Percentiles rank a stretch among this genome's conserved stretches.
Conservation (phyloP, 1,140 invertebrate species). For the Ostrea denselamellosa region DNA sequence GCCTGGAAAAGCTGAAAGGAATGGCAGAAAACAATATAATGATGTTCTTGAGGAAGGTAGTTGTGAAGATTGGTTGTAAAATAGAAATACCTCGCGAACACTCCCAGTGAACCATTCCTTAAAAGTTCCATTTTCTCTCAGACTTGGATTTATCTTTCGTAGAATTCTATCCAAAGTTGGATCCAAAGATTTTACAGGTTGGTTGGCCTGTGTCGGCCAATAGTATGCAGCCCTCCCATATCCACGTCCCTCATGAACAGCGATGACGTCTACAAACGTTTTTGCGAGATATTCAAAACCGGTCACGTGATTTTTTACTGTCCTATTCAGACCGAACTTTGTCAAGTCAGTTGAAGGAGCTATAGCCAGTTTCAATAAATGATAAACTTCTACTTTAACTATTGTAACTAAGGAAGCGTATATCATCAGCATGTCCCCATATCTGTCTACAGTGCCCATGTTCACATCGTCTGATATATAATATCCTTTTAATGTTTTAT, state of each 20-base stretch:
- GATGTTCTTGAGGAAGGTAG: no score
- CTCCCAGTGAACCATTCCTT: constrained; percentile 60
- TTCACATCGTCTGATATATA: constrained; percentile 56
- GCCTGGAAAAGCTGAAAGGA: constrained; percentile 59
- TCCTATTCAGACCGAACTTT: constrained; percentile 51
- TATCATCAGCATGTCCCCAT: constrained; percentile 1
- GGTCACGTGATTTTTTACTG: constrained; percentile 59
- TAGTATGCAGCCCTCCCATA: constrained; percentile 62
- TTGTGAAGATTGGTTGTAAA: background rate
- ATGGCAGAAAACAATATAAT: background rate
- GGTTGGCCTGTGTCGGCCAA: constrained; percentile 59
- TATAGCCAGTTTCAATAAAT: constrained; percentile 51
- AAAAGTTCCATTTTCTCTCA: constrained; percentile 60
- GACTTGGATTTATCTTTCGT: constrained; percentile 51
- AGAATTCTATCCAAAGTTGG: constrained; percentile 57
- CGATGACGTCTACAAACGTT: constrained; percentile 58
- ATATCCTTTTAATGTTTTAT: constrained; percentile 59
- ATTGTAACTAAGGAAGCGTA: constrained; percentile 45
- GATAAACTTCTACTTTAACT: constrained; percentile 7
- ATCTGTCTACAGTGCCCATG: constrained; percentile 43
- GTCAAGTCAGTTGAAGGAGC: constrained; percentile 60
- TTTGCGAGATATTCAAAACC: constrained; percentile 59
- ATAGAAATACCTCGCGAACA: background rate
- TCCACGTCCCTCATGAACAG: constrained; percentile 67
- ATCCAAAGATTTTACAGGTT: constrained; percentile 55